Evolutionary conservation across 2,888 invertebrate species (phyloP).

Genomic region (Keiferia lycopersicella): DNA sequence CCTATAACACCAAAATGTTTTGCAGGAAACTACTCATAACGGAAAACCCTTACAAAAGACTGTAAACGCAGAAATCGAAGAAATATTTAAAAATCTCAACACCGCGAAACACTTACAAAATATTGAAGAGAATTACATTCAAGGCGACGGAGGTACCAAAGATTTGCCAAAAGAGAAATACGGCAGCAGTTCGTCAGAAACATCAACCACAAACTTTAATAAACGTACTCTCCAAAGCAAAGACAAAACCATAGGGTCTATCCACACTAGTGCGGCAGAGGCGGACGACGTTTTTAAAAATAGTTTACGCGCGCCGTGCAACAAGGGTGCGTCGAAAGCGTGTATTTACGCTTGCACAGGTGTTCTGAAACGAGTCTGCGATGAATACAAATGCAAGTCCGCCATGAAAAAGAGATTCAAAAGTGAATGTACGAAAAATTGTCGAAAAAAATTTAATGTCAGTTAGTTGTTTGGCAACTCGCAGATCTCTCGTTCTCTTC

Average conservation of each 20-base stretch:
- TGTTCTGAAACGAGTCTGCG: conserved; percentile 42
- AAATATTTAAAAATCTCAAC: no score
- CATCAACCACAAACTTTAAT: neutral
- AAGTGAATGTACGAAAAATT: conserved; percentile 46
- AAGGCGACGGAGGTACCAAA: no score
- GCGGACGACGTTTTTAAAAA: neutral
- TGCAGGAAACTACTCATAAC: no score
- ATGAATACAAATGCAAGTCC: conserved; percentile 39
- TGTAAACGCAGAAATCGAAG: no score
- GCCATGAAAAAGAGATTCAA: conserved; percentile 44
- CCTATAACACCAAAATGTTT: no score
- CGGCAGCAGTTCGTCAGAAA: neutral
- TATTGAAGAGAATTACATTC: no score
- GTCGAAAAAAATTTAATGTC: conserved; percentile 38
- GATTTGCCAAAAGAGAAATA: no score
- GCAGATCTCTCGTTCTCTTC: no score
- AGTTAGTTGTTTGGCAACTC: no score
- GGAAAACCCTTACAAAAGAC: no score
- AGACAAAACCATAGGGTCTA: neutral
- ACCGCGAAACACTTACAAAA: no score
- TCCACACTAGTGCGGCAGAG: neutral
- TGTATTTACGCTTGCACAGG: conserved; percentile 45
- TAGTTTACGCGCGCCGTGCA: conserved; percentile 32
- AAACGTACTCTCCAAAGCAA: neutral
- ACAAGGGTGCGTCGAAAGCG: conserved; percentile 39